Base-by-base conservation (phyloP, 2,797 vertebrate species). In the Thaleichthys pacificus region DNA sequence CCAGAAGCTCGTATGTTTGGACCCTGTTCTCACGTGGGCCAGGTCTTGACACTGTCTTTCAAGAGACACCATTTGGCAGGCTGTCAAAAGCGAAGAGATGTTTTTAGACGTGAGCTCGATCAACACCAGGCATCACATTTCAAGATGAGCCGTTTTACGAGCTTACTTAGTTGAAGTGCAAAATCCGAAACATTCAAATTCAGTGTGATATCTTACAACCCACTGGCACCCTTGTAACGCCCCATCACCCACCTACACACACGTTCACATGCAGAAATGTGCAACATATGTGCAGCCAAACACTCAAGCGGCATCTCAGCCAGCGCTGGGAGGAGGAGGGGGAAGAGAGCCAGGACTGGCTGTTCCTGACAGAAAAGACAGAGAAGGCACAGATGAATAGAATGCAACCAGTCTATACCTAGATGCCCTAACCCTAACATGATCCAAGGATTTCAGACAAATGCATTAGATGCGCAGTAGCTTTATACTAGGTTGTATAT, bases 201-300 rank as follows among this genome's bases (percentile, higher is more conserved):
- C 51, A 35, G 67, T 30, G 54, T 26, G 26, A 69, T 30, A 38
- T 51, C 58, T 76, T 58, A 19, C 35, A 26, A 54, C 68, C 60
- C 38, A 22, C 28, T 64, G 14, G 30, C 51, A 22, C 51, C 24
- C 26, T 6, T 26, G 15, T 66, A n/a, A 19, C 15, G 24, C 15
- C 35, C 19, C 49, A 28, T 11, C 26, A 26, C 30, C 70, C 47
- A 30, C 38, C 63, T 35, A 70, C 56, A 51, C 61, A 21, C 17
- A 62, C 61, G 65, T 32, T 15, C 32, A 69, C 42, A 62, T 47
- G 63, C 69, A 72, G 14, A 74, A 62, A 77, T 51, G 30, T 66
- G 24, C 24, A 69, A 74, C 72, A 76, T 68, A 76, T 68, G 61
- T 69, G 67, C 38, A 24, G 57, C 19, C 63, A 76, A 47, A 65